A percentile compares a stretch with the other conserved stretches of the same genome.
Evolutionary conservation across 2,888 invertebrate genomes (phyloP).

Genomic region (Agrilus mali): DNA sequence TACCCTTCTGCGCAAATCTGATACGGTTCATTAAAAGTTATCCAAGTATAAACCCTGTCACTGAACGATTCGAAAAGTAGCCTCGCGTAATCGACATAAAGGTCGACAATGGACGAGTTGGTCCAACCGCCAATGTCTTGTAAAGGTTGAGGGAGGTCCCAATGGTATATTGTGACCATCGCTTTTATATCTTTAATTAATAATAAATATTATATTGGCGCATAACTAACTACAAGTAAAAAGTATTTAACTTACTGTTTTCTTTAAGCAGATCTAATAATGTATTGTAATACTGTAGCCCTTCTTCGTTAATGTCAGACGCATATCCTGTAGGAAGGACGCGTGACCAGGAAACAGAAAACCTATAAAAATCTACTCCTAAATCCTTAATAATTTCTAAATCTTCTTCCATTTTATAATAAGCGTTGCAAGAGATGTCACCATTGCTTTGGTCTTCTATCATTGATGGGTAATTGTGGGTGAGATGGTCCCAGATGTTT

Average conservation of each 20-base stretch:
- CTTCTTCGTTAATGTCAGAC: constrained; percentile 45
- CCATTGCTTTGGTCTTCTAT: constrained; percentile 34
- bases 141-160: constrained; percentile 46
- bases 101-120: constrained; percentile 31
- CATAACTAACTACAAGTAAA: no score
- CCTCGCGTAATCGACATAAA: constrained; percentile 45
- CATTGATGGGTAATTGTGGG: constrained; percentile 35
- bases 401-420: constrained; percentile 10
- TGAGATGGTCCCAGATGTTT: constrained; percentile 39
- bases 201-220: no score
- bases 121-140: constrained; percentile 11
- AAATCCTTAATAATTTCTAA: constrained; percentile 37
- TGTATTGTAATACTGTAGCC: constrained; percentile 48
- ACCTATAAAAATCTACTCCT: constrained; percentile 41
- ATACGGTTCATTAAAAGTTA: constrained; percentile 41
- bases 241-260: constrained; percentile 11
- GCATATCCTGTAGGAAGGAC: constrained; percentile 44
- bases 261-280: constrained; percentile 41
- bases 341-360: constrained; percentile 53
- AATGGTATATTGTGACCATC: constrained; percentile 51
- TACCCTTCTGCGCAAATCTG: constrained; percentile 23
- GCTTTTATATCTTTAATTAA: constrained; percentile 37
- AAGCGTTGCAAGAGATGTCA: constrained; percentile 11
- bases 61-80: constrained; percentile 29
- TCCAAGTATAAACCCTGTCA: constrained; percentile 33